Conservation (phyloP, 2,113 vertebrate genomes). For the Apistogramma diplotaenia region DNA sequence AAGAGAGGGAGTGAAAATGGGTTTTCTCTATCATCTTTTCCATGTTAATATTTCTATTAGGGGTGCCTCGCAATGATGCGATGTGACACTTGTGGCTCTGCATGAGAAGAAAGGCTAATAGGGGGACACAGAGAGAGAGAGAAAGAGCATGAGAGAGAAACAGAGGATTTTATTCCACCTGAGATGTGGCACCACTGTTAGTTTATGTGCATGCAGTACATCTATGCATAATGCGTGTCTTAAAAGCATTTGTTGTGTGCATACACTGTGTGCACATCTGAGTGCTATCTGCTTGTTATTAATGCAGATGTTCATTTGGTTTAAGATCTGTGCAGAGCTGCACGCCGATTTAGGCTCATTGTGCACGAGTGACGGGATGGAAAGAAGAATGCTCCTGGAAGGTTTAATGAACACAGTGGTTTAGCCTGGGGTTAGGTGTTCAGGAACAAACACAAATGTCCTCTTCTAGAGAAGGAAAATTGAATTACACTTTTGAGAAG, state of each 20-base stretch:
- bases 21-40: slow-evolving; percentile 52
- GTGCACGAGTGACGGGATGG: slow-evolving; percentile 3
- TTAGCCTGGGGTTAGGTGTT: slow-evolving; percentile 49
- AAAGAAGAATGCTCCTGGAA: slow-evolving; percentile 26
- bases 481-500: slow-evolving; percentile 34
- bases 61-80: slow-evolving; percentile 51
- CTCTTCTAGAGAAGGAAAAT: slow-evolving; percentile 19
- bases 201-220: not conserved
- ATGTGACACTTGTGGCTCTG: slow-evolving; percentile 58
- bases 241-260: not conserved
- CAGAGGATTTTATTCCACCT: slow-evolving; percentile 37
- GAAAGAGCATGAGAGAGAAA: not conserved
- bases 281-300: slow-evolving; percentile 10
- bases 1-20: slow-evolving; percentile 37
- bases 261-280: not conserved
- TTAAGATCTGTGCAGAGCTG: not conserved
- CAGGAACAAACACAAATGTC: slow-evolving; percentile 25
- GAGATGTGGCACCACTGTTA: slow-evolving; percentile 13
- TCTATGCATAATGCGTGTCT: not conserved
- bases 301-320: slow-evolving; percentile 35
- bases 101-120: slow-evolving; percentile 56
- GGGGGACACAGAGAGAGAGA: slow-evolving; percentile 18
- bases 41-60: slow-evolving; percentile 71
- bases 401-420: slow-evolving; percentile 62
- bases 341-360: slow-evolving; percentile 32